Conservation (phyloP, 2,888 invertebrate species). For the Stenodera caucasica region DNA sequence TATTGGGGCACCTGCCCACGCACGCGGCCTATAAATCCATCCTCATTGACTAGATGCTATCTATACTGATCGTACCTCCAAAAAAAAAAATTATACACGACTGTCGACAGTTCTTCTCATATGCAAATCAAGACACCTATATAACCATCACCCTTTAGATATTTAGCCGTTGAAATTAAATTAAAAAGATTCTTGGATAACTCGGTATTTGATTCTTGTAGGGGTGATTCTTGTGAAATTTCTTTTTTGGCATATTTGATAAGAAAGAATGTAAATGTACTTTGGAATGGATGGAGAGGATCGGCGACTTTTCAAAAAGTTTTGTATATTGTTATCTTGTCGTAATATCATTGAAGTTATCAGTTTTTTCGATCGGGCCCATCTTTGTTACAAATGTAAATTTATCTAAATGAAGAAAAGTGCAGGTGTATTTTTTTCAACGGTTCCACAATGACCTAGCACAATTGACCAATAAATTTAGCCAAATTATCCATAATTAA, state of each 20-base stretch:
- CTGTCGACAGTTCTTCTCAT: slow-evolving; percentile 44
- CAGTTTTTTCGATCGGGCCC: slow-evolving; percentile 19
- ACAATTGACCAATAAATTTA: slow-evolving; percentile 6
- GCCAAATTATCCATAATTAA: too few relatives aligned
- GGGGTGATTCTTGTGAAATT: too few relatives aligned
- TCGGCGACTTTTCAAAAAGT: slow-evolving; percentile 10
- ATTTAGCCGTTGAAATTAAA: neutral
- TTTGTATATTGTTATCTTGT: slow-evolving; percentile 13
- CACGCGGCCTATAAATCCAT: slow-evolving; percentile 50
- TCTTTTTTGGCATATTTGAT: neutral
- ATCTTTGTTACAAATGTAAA: slow-evolving; percentile 30
- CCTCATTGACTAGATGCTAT: slow-evolving; percentile 38
- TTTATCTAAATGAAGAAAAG: slow-evolving; percentile 30
- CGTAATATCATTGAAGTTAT: slow-evolving; percentile 18
- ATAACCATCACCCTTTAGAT: neutral
- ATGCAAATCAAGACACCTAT: slow-evolving; percentile 37
- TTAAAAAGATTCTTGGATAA: neutral
- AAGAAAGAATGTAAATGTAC: neutral
- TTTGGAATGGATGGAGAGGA: neutral
- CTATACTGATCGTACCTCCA: slow-evolving; percentile 31
- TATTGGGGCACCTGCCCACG: slow-evolving; percentile 49
- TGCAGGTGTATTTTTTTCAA: slow-evolving; percentile 23
- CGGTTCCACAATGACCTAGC: slow-evolving; percentile 26
- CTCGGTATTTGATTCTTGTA: neutral
- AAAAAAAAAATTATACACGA: slow-evolving; percentile 26